A percentile compares a stretch with the other conserved stretches of the same genome.
phyloP scores from a whole-genome alignment of 2,113 vertebrate species.

The Xiphophorus maculatus region DNA sequence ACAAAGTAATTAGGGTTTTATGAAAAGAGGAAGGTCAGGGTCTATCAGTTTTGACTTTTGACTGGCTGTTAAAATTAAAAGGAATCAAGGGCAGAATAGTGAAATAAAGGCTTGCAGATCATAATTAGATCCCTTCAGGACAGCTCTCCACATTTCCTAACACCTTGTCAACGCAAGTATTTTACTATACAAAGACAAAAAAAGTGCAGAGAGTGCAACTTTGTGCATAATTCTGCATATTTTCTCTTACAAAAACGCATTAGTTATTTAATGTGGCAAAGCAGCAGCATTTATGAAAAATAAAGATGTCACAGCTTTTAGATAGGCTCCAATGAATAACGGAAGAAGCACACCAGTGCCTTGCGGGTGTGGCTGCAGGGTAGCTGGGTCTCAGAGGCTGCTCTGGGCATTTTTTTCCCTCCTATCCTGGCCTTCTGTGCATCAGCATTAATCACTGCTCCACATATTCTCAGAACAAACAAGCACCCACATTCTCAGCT shows the following conservation, averaged over 20 bases:
- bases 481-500: slow-evolving; percentile 29
- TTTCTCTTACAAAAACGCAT: slow-evolving; percentile 41
- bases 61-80: not conserved
- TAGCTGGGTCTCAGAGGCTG: slow-evolving; percentile 50
- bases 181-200: not conserved
- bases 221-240: slow-evolving; percentile 36
- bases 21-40: not conserved
- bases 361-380: slow-evolving; percentile 60
- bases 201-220: not conserved
- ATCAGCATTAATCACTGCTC: slow-evolving; percentile 60
- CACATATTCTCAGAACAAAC: slow-evolving; percentile 29
- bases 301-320: slow-evolving; percentile 44
- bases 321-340: slow-evolving; percentile 41
- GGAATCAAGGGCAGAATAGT: not conserved
- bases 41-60: not conserved
- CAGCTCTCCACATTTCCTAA: not conserved
- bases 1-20: not conserved
- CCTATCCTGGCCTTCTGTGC: slow-evolving; percentile 51
- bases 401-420: slow-evolving; percentile 52
- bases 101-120: not conserved
- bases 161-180: not conserved
- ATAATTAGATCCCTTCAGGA: not conserved
- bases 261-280: slow-evolving; percentile 39
- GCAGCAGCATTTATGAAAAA: slow-evolving; percentile 38
- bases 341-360: slow-evolving; percentile 42